A percentile compares a stretch with the other conserved stretches of the same genome.
Evolutionary conservation across 1,140 invertebrate species (phyloP).

Genomic region (Dendroctonus valens): DNA sequence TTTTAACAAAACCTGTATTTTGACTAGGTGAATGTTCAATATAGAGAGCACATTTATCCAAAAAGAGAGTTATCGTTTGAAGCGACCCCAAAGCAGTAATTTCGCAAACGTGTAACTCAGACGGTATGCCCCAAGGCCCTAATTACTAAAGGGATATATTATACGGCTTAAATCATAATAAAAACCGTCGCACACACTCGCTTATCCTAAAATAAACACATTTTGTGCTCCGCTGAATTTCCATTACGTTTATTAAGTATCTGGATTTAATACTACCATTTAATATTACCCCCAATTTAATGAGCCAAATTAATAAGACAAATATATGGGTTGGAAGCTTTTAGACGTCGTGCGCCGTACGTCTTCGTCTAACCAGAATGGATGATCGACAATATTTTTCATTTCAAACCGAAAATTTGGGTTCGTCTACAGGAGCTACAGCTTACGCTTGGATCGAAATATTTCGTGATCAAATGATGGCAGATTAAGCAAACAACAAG

Average conservation of each 20-base stretch:
- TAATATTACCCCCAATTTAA: conserved; percentile 20
- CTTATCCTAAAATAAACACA: conserved; percentile 28
- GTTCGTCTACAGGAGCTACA: no score
- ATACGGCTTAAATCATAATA: conserved; percentile 25
- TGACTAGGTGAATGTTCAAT: conserved; percentile 8
- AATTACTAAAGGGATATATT: conserved; percentile 23
- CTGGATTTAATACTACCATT: no score
- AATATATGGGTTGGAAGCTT: conserved; percentile 3
- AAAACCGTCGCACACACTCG: conserved; percentile 23
- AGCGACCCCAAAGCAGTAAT: conserved; percentile 16
- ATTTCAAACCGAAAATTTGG: no score
- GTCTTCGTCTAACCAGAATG: no score
- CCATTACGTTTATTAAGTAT: conserved; percentile 16
- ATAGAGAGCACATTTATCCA: neutral
- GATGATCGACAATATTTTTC: no score
- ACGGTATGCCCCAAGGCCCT: conserved; percentile 12
- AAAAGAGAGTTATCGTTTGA: conserved; percentile 5
- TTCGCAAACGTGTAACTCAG: conserved; percentile 12
- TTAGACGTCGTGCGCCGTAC: neutral
- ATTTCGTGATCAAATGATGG: no score
- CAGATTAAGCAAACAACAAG: no score
- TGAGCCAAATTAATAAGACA: conserved; percentile 20
- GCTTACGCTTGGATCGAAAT: no score
- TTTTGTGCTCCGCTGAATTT: conserved; percentile 22
- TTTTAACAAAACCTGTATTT: neutral